Conservation (phyloP, 2,888 invertebrate genomes). For the Diplazon laetatorius region DNA sequence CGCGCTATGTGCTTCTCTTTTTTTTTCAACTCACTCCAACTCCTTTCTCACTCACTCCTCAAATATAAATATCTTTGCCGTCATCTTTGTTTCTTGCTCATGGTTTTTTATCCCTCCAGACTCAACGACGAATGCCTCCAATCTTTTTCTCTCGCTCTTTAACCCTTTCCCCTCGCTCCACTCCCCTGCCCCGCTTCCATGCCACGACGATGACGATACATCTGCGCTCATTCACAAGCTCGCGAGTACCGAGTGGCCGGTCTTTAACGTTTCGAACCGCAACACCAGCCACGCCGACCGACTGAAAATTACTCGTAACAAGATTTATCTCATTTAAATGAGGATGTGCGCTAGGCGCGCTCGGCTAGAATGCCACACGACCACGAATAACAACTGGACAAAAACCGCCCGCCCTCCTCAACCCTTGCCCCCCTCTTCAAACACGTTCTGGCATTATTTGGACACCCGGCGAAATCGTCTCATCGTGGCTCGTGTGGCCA, state of each 20-base stretch:
- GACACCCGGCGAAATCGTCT: background rate
- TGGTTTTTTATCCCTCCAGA: slow-evolving; percentile 40
- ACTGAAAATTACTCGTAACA: slow-evolving; percentile 79
- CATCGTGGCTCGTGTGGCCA: background rate
- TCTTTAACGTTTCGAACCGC: slow-evolving; percentile 62
- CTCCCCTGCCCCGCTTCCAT: slow-evolving; percentile 10
- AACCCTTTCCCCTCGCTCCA: slow-evolving; percentile 28
- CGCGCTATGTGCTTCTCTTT: slow-evolving; percentile 62
- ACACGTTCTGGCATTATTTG: slow-evolving; percentile 17
- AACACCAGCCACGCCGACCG: slow-evolving; percentile 52
- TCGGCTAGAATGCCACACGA: slow-evolving; percentile 62
- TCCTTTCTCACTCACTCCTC: slow-evolving; percentile 20
- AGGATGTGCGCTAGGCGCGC: slow-evolving; percentile 77
- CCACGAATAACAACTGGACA: slow-evolving; percentile 11
- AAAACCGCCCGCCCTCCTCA: background rate
- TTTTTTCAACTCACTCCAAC: slow-evolving; percentile 26
- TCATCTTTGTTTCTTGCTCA: slow-evolving; percentile 12
- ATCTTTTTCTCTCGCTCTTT: slow-evolving; percentile 43
- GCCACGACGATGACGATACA: slow-evolving; percentile 6
- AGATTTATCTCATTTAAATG: slow-evolving; percentile 81
- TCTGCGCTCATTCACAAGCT: slow-evolving; percentile 30
- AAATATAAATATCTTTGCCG: slow-evolving; percentile 22
- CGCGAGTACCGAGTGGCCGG: slow-evolving; percentile 38
- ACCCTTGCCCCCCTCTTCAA: slow-evolving; percentile 8
- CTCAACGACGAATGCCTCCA: slow-evolving; percentile 44